A percentile compares a stretch with the other conserved stretches of the same genome.
phyloP scores from a whole-genome alignment of 2,113 vertebrate genomes.

The Bufo gargarizans region DNA sequence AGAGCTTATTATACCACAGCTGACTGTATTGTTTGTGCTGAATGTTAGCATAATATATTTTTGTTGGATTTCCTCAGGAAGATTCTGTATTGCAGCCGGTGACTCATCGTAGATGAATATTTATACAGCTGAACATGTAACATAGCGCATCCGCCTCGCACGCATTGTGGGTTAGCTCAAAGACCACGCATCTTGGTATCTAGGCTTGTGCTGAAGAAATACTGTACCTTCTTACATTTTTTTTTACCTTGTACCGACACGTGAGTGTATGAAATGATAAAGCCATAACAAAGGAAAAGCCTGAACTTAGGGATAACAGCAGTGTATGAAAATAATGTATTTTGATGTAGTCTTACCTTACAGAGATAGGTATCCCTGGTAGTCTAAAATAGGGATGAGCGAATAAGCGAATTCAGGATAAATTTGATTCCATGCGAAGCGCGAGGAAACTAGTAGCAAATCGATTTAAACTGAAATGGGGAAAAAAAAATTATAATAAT shows the following conservation, averaged over 20 bases:
- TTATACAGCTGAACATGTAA: conserved; percentile 32
- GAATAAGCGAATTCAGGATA: too few relatives aligned
- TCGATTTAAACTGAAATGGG: too few relatives aligned
- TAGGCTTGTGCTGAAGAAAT: not conserved
- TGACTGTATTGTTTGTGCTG: not conserved
- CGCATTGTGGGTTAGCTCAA: not conserved
- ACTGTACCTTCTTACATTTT: not conserved
- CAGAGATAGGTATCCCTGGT: not conserved
- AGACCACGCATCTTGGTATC: not conserved
- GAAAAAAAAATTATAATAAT: too few relatives aligned
- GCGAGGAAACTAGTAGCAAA: too few relatives aligned
- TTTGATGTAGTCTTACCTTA: not conserved
- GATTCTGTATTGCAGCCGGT: conserved; percentile 13
- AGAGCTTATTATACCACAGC: not conserved
- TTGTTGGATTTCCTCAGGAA: conserved; percentile 29
- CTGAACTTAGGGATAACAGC: not conserved
- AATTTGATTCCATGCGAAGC: too few relatives aligned
- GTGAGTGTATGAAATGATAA: not conserved
- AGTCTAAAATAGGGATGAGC: not conserved
- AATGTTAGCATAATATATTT: conserved; percentile 22
- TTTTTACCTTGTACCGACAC: not conserved
- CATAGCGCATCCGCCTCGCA: not conserved
- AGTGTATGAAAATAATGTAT: not conserved
- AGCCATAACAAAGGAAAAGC: not conserved
- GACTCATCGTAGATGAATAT: conserved; percentile 50